Conservation (phyloP, 2,797 vertebrate genomes). For the Myotis pilosus region DNA sequence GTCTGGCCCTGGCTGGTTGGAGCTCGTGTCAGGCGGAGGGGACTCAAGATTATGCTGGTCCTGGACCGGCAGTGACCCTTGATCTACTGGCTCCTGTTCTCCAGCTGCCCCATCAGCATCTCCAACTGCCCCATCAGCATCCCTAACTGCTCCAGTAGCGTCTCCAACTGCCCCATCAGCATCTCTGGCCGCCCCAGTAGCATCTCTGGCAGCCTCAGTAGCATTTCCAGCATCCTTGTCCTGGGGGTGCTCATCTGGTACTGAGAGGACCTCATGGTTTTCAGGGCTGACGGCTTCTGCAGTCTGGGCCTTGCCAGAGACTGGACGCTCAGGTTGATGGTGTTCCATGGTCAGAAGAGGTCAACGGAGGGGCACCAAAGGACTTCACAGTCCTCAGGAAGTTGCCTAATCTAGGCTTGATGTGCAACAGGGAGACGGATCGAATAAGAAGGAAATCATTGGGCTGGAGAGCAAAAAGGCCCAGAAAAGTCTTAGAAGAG, state of each 20-base stretch:
- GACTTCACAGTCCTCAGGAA: not conserved
- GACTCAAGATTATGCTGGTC: not conserved
- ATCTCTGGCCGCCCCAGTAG: not conserved
- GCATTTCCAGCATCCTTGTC: not conserved
- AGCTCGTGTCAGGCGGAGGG: not conserved
- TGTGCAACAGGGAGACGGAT: not conserved
- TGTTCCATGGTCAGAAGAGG: slow-evolving; percentile 55
- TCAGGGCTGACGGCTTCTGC: slow-evolving; percentile 12
- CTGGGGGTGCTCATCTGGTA: not conserved
- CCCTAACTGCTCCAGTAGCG: not conserved
- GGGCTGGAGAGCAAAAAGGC: not conserved
- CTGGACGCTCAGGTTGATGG: not conserved
- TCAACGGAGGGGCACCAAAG: not conserved
- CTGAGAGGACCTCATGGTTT: not conserved
- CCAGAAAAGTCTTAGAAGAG: not conserved
- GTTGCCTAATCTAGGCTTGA: not conserved
- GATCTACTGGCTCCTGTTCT: not conserved
- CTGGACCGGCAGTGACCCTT: not conserved
- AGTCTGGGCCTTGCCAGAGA: not conserved
- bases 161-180: not conserved
- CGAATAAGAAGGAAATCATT: not conserved
- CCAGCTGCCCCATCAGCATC: not conserved
- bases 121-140: not conserved
- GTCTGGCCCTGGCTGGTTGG: not conserved
- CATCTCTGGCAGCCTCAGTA: accelerated